A percentile compares a stretch with the other conserved stretches of the same genome.
Evolutionary conservation across 2,888 invertebrate species (phyloP).

Genomic region (Tenthredo notha): DNA sequence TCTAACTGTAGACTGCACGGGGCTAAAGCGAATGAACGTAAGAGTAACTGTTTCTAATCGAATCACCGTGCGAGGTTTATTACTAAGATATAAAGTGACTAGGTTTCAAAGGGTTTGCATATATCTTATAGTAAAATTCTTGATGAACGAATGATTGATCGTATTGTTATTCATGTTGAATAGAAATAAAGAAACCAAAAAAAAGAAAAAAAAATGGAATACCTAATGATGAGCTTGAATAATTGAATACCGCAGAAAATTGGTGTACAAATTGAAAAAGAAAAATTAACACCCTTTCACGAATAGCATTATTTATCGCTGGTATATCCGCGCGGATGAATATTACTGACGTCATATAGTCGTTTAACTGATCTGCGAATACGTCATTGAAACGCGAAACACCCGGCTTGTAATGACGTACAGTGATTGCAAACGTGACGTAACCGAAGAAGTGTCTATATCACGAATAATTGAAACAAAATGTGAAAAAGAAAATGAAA

Average conservation of each 20-base stretch:
- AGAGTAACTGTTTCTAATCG: slow-evolving; percentile 47
- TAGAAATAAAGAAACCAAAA: not conserved
- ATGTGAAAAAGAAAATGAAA: not conserved
- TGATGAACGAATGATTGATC: not conserved
- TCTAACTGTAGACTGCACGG: slow-evolving; percentile 35
- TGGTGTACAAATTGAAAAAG: not conserved
- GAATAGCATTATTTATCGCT: not conserved
- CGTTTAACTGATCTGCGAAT: not conserved
- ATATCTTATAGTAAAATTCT: not conserved
- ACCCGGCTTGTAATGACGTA: not conserved
- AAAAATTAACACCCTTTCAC: not conserved
- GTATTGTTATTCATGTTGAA: not conserved
- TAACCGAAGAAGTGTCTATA: not conserved
- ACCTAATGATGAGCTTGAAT: not conserved
- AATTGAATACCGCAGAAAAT: not conserved
- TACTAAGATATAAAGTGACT: not conserved
- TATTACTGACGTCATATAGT: not conserved
- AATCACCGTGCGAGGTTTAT: slow-evolving; percentile 17
- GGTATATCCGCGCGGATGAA: not conserved
- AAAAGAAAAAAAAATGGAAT: not conserved
- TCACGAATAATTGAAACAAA: not conserved
- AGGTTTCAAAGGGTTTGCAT: not conserved
- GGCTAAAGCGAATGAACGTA: not conserved
- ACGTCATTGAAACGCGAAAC: not conserved
- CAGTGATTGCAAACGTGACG: not conserved